Conservation (phyloP, 2,797 vertebrate genomes). For the Dallia pectoralis region DNA sequence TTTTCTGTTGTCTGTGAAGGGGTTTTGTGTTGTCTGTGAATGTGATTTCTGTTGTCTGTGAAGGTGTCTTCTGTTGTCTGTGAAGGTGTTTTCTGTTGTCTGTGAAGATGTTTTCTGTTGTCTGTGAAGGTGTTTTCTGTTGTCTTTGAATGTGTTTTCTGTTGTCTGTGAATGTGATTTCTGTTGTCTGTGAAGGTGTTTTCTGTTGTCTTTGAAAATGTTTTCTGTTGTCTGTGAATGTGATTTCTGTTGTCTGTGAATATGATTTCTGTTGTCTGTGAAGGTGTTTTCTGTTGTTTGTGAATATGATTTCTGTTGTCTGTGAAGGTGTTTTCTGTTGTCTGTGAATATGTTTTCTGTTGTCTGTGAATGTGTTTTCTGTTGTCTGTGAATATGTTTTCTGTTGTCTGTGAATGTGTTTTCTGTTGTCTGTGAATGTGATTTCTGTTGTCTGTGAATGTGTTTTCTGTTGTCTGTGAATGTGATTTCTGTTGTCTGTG, state of each 20-base stretch:
- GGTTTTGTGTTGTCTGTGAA: not conserved
- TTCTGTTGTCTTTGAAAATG: too few relatives aligned
- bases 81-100: not conserved
- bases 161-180: too few relatives aligned
- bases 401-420: not conserved
- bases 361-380: not conserved
- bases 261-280: not conserved
- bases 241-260: not conserved
- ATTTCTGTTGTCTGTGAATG: not conserved
- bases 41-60: not conserved
- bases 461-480: not conserved
- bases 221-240: not conserved
- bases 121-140: too few relatives aligned
- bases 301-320: not conserved
- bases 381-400: too few relatives aligned
- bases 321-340: not conserved
- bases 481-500: not conserved
- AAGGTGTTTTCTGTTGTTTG: not conserved
- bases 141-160: not conserved
- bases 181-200: not conserved
- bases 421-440: too few relatives aligned
- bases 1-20: not conserved
- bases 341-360: too few relatives aligned
- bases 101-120: not conserved
- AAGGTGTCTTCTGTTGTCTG: not conserved